Percentiles rank a stretch among this genome's conserved stretches.
phyloP scores from a whole-genome alignment of 2,113 vertebrate species.

The Neopipo cinnamomea region DNA sequence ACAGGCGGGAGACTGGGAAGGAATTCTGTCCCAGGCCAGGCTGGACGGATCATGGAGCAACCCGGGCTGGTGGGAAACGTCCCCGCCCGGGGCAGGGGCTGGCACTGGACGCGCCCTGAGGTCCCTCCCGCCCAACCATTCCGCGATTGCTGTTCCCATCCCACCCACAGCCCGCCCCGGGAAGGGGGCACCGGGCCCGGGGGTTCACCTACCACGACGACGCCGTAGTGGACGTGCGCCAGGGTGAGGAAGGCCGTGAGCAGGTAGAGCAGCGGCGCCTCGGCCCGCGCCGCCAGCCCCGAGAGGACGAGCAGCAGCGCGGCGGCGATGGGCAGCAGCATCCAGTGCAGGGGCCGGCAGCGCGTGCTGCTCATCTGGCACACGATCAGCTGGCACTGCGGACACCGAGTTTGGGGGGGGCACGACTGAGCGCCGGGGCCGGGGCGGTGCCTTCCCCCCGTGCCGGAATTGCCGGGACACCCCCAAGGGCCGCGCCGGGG shows the following conservation, averaged over 20 bases:
- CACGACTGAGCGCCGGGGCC: too few relatives aligned
- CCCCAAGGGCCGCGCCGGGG: neutral
- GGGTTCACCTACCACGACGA: conserved; percentile 86
- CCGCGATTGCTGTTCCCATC: too few relatives aligned
- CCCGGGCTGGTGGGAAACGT: neutral
- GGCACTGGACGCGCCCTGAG: neutral
- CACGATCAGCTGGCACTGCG: conserved; percentile 94
- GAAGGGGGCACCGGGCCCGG: too few relatives aligned
- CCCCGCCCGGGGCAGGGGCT: neutral
- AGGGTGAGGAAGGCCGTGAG: conserved; percentile 81
- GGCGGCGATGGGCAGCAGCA: conserved; percentile 84
- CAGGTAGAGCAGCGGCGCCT: conserved; percentile 78
- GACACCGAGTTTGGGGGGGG: too few relatives aligned
- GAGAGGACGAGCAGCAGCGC: conserved; percentile 76
- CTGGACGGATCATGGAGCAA: accelerated
- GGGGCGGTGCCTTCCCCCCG: neutral
- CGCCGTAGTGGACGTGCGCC: conserved; percentile 92
- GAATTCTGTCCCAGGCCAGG: neutral
- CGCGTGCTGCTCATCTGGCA: conserved; percentile 98
- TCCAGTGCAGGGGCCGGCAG: conserved; percentile 88
- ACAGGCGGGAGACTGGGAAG: accelerated
- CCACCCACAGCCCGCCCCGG: too few relatives aligned
- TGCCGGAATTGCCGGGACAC: neutral
- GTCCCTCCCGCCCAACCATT: neutral
- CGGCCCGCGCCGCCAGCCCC: conserved; percentile 49